phyloP scores from a whole-genome alignment of 2,888 invertebrate genomes.

The Sicus ferrugineus region DNA sequence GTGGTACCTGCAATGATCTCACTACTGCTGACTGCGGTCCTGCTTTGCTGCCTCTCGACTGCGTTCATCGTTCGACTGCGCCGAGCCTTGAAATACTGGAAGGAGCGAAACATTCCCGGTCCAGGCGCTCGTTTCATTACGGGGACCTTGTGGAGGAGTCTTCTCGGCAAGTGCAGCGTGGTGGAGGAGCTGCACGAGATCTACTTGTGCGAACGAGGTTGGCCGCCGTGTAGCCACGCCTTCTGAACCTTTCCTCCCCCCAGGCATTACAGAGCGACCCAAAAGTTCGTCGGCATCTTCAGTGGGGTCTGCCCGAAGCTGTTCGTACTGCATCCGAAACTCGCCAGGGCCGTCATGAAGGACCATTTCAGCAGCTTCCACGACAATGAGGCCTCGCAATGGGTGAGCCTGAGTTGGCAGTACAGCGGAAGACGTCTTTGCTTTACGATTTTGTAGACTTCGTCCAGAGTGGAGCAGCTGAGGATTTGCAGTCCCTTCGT shows the following conservation, averaged over 20 bases:
- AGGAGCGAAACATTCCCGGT: constrained; percentile 52
- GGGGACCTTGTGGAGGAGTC: constrained; percentile 55
- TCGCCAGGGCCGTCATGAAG: constrained; percentile 46
- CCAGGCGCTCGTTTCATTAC: constrained; percentile 52
- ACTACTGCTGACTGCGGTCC: too few species aligned
- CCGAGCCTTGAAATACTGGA: constrained; percentile 52
- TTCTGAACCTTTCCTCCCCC: too few species aligned
- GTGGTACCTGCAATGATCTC: too few species aligned
- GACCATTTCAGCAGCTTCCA: constrained; percentile 46
- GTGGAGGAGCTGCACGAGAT: constrained; percentile 58
- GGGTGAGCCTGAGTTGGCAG: constrained; percentile 40
- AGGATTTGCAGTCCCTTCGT: constrained; percentile 63
- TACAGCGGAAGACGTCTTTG: background rate
- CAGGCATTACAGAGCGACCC: constrained; percentile 47
- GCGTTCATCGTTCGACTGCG: too few species aligned
- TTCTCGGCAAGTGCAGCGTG: constrained; percentile 49
- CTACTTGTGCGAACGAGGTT: constrained; percentile 56
- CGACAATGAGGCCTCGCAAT: constrained; percentile 48
- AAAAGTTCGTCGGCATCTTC: constrained; percentile 60
- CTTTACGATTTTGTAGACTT: constrained; percentile 38
- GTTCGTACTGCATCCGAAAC: constrained; percentile 57
- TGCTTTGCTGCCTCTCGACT: too few species aligned
- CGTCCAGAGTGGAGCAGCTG: constrained; percentile 42
- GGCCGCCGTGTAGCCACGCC: background rate
- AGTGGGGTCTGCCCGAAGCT: constrained; percentile 53